Base-by-base conservation (phyloP, 2,113 vertebrate genomes). In the Pristiophorus japonicus region DNA sequence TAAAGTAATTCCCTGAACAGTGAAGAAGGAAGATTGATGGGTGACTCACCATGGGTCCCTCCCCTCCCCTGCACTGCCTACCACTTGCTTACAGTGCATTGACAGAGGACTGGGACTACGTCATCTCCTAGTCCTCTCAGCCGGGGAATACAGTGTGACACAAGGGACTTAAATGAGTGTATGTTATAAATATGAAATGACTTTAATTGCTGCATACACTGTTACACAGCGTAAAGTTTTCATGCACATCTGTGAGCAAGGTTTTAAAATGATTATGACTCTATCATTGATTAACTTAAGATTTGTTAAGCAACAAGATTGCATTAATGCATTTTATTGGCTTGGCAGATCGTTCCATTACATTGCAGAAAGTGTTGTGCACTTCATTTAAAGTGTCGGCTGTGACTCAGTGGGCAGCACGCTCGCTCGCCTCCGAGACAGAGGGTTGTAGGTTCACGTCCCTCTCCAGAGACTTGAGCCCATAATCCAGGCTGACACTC, bases 111-210 rank as follows among this genome's bases (percentile, higher is more conserved):
- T 94, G 38, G 47, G 51, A 34, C 3, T n/a, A 90, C 8, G 93
- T 73, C 38, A 73, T 47, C 24, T 5, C 4, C 27, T 34, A 34
- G 42, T 30, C 27, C 24, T 73, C 93, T 70, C 22, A 47, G 42
- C 34, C 34, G 62, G 90, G 62, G 51, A 93, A 66, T 67, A 45
- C 0, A 11, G 12, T 14, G 42, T 47, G 62, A 38, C 91, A 66
- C 62, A 66, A 38, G n/a, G 18, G 66, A 94, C 66, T 94, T 67
- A 27, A 70, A 47, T 94, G 65, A 30, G 22, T 94, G 93, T 45
- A 51, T 94, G 24, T 94, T 94, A 70, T 73, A 73, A 94, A 94
- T 94, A 51, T 94, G 45, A 70, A 70, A 45, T 67, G 3, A 73
- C 45, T 27, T 70, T 47, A 70, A 34, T 70, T 94, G 45, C 66